Conservation (phyloP, 2,113 vertebrate species). For the Typhlomys cinereus region DNA sequence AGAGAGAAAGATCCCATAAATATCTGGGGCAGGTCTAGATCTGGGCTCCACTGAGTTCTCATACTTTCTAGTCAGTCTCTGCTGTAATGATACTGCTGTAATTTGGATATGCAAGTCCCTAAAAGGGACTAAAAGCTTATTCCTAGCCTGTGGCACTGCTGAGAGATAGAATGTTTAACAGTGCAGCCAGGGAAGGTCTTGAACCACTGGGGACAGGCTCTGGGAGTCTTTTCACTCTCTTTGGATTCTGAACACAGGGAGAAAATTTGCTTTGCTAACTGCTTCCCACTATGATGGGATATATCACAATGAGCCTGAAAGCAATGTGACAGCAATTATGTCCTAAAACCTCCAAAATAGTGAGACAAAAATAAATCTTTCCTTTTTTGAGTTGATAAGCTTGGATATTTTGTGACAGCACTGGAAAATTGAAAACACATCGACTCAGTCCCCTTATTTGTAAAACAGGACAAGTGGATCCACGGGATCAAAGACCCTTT, state of each 20-base stretch:
- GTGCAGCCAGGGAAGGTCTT: not conserved
- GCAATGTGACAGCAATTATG: not conserved
- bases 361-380: not conserved
- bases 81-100: not conserved
- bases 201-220: not conserved
- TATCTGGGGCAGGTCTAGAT: not conserved
- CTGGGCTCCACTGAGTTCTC: not conserved
- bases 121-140: not conserved
- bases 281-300: not conserved
- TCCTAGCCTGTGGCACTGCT: not conserved
- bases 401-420: not conserved
- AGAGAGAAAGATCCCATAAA: not conserved
- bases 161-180: not conserved
- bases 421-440: not conserved
- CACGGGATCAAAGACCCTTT: not conserved
- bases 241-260: not conserved
- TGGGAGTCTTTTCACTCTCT: not conserved
- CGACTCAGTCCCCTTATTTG: not conserved
- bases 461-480: not conserved
- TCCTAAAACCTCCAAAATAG: not conserved
- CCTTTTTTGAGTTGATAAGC: not conserved
- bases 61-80: not conserved
- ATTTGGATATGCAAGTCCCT: not conserved
- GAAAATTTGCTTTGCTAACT: not conserved
- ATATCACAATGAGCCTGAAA: not conserved